A percentile compares a stretch with the other conserved stretches of the same genome.
phyloP scores from a whole-genome alignment of 1,140 invertebrate species.

The Adelges cooleyi region DNA sequence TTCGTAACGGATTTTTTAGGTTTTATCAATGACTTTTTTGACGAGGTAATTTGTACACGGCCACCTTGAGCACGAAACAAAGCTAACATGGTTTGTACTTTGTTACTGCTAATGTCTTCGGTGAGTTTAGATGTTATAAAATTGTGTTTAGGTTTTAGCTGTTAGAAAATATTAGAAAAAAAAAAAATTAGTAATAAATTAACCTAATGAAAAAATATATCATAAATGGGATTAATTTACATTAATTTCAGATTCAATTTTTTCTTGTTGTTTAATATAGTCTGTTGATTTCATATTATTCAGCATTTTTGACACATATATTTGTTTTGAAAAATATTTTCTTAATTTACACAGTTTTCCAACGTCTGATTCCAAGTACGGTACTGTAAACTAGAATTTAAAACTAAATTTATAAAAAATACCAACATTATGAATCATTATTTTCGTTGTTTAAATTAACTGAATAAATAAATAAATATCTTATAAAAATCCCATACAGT shows the following conservation, averaged over 20 bases:
- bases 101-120: conserved; percentile 44
- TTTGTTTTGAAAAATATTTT: conserved; percentile 63
- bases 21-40: conserved; percentile 31
- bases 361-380: conserved; percentile 75
- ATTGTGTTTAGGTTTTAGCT: conserved; percentile 46
- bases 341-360: conserved; percentile 66
- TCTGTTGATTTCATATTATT: conserved; percentile 12
- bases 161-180: neutral
- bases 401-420: too few species aligned
- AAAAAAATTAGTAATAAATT: conserved; percentile 31
- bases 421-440: too few species aligned
- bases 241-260: conserved; percentile 13
- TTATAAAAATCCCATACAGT: too few species aligned
- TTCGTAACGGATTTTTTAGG: conserved; percentile 33
- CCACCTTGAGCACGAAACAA: conserved; percentile 78
- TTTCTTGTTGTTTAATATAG: neutral
- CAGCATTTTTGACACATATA: conserved; percentile 56
- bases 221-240: conserved; percentile 23
- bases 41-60: conserved; percentile 41
- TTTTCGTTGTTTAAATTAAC: too few species aligned
- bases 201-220: conserved; percentile 30
- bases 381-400: conserved; percentile 55
- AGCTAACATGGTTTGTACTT: conserved; percentile 61
- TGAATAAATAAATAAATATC: too few species aligned
- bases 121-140: conserved; percentile 62